Base-by-base conservation (phyloP, 2,113 vertebrate species). In the Corvus moneduloides region DNA sequence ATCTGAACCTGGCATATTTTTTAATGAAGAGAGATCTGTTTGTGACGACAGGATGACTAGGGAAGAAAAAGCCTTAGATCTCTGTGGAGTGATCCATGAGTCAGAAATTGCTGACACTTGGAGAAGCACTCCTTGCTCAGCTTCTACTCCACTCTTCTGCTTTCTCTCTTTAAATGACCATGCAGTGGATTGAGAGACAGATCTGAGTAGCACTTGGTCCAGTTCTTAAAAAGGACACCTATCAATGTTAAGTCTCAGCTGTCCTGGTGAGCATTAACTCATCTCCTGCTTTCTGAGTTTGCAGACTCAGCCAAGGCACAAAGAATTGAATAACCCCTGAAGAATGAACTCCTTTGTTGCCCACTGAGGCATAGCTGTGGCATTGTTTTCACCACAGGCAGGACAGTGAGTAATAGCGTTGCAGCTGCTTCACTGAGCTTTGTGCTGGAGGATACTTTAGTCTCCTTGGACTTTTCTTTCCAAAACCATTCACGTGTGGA, bases 281-380 rank as follows among this genome's bases (percentile, higher is more conserved):
- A 3, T 84, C 49, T 82, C 49, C 21, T 72, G 81, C 81, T 64
- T 90, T 90, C 69, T 64, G 55, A 88, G 72, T 86, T 93, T 90
- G 89, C 82, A 71, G 87, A 55, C 64, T 92, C 59, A 72, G 84
- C 74, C 78, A 74, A 79, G 80, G 62, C 62, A 72, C 84, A 93
- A 87, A 88, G 80, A 78, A 79, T 24, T 81, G 92, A 94, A 84
- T 94, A 94, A 86, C 79, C 52, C 76, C 41, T 83, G 93, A 82
- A 91, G 88, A 96, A 87, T 96, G 87, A 87, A 75, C 93, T 93
- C 39, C 72, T 95, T 86, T 94, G 90, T 95, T 88, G 95, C 83
- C 93, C 91, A 92, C 85, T 14, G 56, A 96, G 93, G 91, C 96
- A 94, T 95, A 90, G 94, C 96, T 83, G 83, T 90, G 92, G 93